These are phyloP conservation scores for Chelon labrosus DNA, from an alignment of 2,797 vertebrate species.

Conservation along the genomic window DNA sequence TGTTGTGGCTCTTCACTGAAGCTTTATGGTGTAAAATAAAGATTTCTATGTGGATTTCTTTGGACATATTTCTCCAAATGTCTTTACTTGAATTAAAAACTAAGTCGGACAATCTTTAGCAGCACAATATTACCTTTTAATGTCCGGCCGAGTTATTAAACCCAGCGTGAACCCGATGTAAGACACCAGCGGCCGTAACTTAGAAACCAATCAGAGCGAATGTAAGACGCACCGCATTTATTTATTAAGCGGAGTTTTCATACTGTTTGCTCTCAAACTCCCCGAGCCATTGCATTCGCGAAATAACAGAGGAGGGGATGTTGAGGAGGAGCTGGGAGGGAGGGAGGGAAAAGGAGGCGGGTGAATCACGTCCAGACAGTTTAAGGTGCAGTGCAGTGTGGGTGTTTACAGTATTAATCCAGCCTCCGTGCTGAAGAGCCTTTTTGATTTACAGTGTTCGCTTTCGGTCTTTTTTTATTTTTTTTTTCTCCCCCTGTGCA, in stretches of 20 bases:
- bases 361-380: conserved; percentile 49
- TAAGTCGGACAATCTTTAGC: not conserved
- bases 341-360: conserved; percentile 30
- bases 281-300: not conserved
- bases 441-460: conserved; percentile 50
- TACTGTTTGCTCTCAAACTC: not conserved
- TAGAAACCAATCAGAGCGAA: not conserved
- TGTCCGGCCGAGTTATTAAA: too few relatives aligned
- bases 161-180: too few relatives aligned
- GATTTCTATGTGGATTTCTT: not conserved
- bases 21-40: not conserved
- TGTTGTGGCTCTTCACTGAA: not conserved
- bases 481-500: conserved; percentile 10
- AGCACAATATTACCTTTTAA: not conserved
- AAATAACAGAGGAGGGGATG: conserved; percentile 6
- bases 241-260: conserved; percentile 8
- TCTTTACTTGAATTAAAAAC: not conserved
- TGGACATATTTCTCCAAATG: not conserved
- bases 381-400: conserved; percentile 67
- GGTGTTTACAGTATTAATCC: conserved; percentile 55
- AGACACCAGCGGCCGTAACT: not conserved
- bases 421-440: conserved; percentile 42
- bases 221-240: too few relatives aligned
- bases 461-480: conserved; percentile 33
- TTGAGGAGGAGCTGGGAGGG: conserved; percentile 11